phyloP scores from a whole-genome alignment of 2,797 vertebrate genomes.

The Smutsia gigantea region DNA sequence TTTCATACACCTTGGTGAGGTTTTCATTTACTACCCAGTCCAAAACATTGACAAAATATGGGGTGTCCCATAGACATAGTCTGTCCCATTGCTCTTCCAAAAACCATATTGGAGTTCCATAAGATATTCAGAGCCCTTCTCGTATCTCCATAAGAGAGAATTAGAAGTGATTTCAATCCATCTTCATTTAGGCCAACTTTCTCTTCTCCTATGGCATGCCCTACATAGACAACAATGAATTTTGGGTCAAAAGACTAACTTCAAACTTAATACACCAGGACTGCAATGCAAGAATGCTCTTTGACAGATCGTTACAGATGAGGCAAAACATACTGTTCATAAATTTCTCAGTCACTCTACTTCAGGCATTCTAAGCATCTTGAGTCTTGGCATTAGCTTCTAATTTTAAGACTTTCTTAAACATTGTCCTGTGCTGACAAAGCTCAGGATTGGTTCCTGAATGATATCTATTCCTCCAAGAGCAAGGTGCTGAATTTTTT shows the following conservation, averaged over 20 bases:
- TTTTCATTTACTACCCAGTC: constrained; percentile 95
- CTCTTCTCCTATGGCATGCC: constrained; percentile 90
- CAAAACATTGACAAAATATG: constrained; percentile 93
- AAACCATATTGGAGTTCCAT: constrained; percentile 94
- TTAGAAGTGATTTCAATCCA: constrained; percentile 93
- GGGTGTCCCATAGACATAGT: constrained; percentile 92
- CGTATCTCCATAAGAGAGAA: constrained; percentile 92
- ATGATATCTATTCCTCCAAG: constrained; percentile 91
- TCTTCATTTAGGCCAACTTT: constrained; percentile 90
- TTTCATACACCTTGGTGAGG: constrained; percentile 90
- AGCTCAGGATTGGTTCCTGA: constrained; percentile 92
- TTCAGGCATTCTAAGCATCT: constrained; percentile 93
- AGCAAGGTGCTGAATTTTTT: constrained; percentile 90
- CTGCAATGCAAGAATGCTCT: constrained; percentile 93
- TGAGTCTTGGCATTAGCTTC: constrained; percentile 94
- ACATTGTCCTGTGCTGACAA: constrained; percentile 94
- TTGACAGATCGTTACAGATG: constrained; percentile 95
- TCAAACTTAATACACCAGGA: constrained; percentile 93
- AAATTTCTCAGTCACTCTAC: constrained; percentile 94
- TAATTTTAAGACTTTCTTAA: constrained; percentile 95
- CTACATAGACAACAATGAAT: constrained; percentile 92
- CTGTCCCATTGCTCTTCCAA: constrained; percentile 90
- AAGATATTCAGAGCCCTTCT: constrained; percentile 93
- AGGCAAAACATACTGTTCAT: constrained; percentile 95
- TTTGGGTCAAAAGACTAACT: constrained; percentile 90